Conservation (phyloP, 92 coral and sea anemone genomes). For the Porites lobata region DNA sequence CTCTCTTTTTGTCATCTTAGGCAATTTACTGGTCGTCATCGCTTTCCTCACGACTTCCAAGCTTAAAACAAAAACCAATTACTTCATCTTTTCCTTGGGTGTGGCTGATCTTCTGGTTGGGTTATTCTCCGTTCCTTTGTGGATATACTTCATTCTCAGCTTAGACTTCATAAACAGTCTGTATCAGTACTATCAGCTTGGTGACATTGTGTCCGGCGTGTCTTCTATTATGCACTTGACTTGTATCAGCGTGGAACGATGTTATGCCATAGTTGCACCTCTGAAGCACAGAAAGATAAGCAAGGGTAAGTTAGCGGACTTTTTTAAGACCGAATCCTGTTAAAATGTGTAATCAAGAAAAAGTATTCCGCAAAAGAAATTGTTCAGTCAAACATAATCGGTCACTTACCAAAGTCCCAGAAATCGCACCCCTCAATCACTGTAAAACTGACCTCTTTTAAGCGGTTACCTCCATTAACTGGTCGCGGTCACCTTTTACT, state of each 20-base stretch:
- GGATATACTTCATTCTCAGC: constrained; percentile 75
- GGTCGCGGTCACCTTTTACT: no score
- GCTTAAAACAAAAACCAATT: constrained; percentile 91
- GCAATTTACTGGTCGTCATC: constrained; percentile 77
- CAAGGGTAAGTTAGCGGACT: constrained; percentile 65
- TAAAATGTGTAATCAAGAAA: no score
- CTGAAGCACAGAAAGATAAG: constrained; percentile 81
- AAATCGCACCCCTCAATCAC: no score
- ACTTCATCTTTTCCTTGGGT: constrained; percentile 89
- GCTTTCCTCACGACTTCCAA: constrained; percentile 81
- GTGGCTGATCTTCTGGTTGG: constrained; percentile 88
- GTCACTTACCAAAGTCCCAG: no score
- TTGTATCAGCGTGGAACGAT: constrained; percentile 94
- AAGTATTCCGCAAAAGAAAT: no score
- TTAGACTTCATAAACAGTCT: constrained; percentile 60
- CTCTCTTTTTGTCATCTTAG: constrained; percentile 13
- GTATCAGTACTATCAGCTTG: constrained; percentile 50
- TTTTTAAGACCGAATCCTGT: no score
- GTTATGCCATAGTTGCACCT: constrained; percentile 95
- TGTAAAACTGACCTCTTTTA: no score
- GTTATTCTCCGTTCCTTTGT: constrained; percentile 84
- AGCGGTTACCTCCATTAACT: no score
- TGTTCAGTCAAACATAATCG: no score
- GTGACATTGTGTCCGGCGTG: constrained; percentile 90
- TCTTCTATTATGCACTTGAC: constrained; percentile 93